Evolutionary conservation across 1,140 invertebrate species (phyloP), one percentile per base, ranked within the genome.

Genomic region (Prorops nasuta): DNA sequence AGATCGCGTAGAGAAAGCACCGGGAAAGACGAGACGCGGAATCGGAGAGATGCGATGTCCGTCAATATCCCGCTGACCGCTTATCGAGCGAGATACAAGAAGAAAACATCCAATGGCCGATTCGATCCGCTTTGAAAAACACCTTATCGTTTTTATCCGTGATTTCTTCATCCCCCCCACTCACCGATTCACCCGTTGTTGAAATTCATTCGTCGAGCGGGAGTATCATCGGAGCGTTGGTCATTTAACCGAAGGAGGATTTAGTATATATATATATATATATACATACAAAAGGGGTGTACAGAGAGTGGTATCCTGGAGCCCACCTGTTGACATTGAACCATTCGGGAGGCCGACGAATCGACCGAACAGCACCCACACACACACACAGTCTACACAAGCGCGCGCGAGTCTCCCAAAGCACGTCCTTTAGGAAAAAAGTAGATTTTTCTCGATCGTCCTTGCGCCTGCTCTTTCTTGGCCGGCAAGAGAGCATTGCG

Each of bases 101-200:
- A 22, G 34, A 36, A 20, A 19, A 35, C n/a, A 21, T 1, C 15
- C 19, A 37, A 19, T 20, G 32, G 21, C 24, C 6, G 24, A 6
- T 37, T 42, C 53, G 56, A 67, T 63, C 61, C 49, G 41, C 38
- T 58, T 39, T 52, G 65, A 69, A 72, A 73, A 69, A 60, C 61
- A 61, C 42, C 49, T 63, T 66, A 71, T 71, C 69, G 56, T 58
- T n/a, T n/a, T n/a, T 51, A 64, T 65, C 60, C 58, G 45, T 41
- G 60, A 64, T 60, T 59, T 15, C 36, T 35, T 21, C 22, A 17
- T 41, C 28, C 54, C 37, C 35, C 24, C 51, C 56, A 45, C 52
- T n/a, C n/a, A n/a, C n/a, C n/a, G n/a, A n/a, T n/a, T n/a, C n/a
- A n/a, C n/a, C n/a, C n/a, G n/a, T n/a, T n/a, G n/a, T n/a, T n/a